phyloP scores from a whole-genome alignment of 2,888 invertebrate genomes.

The Drosophila imparisetae region DNA sequence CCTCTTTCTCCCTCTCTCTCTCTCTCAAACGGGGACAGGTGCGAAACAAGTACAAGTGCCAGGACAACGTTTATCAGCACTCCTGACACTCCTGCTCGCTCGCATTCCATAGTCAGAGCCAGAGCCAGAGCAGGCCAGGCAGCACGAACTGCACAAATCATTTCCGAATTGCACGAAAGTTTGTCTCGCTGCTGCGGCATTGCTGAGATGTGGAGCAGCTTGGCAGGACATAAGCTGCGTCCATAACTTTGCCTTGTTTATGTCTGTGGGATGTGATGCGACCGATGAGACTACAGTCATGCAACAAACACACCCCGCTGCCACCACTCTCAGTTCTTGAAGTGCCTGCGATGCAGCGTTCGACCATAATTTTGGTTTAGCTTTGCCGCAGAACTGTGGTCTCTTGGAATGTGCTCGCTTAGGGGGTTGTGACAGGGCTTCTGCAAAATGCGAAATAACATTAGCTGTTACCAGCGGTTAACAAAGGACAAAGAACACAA shows the following conservation, averaged over 20 bases:
- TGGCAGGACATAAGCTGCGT: slow-evolving; percentile 74
- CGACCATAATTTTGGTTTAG: slow-evolving; percentile 32
- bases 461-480: background rate
- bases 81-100: slow-evolving; percentile 29
- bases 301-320: slow-evolving; percentile 32
- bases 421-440: background rate
- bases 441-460: slow-evolving; percentile 1
- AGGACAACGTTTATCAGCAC: slow-evolving; percentile 69
- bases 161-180: slow-evolving; percentile 78
- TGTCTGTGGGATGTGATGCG: slow-evolving; percentile 81
- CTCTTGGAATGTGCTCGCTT: slow-evolving; percentile 5
- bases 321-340: too few relatives aligned
- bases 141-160: slow-evolving; percentile 82
- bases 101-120: slow-evolving; percentile 11
- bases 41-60: slow-evolving; percentile 64
- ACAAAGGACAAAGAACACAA: background rate
- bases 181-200: slow-evolving; percentile 65
- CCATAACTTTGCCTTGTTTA: slow-evolving; percentile 82
- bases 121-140: slow-evolving; percentile 9
- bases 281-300: slow-evolving; percentile 55
- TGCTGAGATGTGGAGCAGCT: slow-evolving; percentile 46
- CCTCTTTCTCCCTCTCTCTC: background rate
- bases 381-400: slow-evolving; percentile 10
- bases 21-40: slow-evolving; percentile 64
- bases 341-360: slow-evolving; percentile 18